A percentile compares a stretch with the other conserved stretches of the same genome.
phyloP scores from a whole-genome alignment of 2,888 invertebrate species.

The Autographa pulchrina region DNA sequence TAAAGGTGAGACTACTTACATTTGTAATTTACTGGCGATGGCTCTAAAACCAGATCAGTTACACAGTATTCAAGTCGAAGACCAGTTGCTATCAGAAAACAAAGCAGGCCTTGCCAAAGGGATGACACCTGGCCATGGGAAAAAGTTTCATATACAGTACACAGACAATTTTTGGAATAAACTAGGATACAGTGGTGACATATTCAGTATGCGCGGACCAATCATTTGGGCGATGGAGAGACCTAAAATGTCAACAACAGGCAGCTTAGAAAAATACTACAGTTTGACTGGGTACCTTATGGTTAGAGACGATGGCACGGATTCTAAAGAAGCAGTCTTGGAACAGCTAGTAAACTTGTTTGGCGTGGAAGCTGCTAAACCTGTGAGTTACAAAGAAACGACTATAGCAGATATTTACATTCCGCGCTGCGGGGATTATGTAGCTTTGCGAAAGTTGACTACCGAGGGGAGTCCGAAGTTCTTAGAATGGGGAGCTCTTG shows the following conservation, averaged over 20 bases:
- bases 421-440: conserved; percentile 81
- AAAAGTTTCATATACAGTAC: conserved; percentile 80
- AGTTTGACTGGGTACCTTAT: conserved; percentile 78
- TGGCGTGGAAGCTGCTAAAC: conserved; percentile 75
- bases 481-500: conserved; percentile 84
- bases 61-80: conserved; percentile 74
- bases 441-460: conserved; percentile 70
- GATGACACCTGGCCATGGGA: conserved; percentile 73
- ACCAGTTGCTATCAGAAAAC: conserved; percentile 69
- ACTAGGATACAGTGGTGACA: conserved; percentile 83
- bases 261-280: conserved; percentile 69
- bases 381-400: conserved; percentile 76
- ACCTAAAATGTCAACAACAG: conserved; percentile 75
- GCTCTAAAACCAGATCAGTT: conserved; percentile 83
- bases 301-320: conserved; percentile 56
- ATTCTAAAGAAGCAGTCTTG: conserved; percentile 73
- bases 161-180: conserved; percentile 79
- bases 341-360: conserved; percentile 80
- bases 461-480: conserved; percentile 57
- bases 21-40: conserved; percentile 82
- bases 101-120: conserved; percentile 61
- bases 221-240: conserved; percentile 85
- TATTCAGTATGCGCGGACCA: conserved; percentile 82
- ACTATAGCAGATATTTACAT: conserved; percentile 76
- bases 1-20: conserved; percentile 79